phyloP scores from a whole-genome alignment of 2,888 invertebrate species.

The Operophtera brumata region DNA sequence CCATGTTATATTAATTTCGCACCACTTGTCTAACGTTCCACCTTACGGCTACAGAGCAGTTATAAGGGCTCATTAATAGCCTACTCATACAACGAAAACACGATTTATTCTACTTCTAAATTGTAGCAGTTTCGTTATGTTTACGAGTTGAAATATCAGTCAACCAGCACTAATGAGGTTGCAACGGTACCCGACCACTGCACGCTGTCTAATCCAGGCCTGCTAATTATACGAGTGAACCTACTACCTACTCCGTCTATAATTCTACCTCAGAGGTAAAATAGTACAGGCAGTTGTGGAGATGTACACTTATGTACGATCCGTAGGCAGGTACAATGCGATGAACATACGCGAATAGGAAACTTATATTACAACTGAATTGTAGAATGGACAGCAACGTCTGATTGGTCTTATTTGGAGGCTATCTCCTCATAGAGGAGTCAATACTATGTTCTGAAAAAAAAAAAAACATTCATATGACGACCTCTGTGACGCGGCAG shows the following conservation, averaged over 20 bases:
- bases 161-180: constrained; percentile 21
- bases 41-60: background rate
- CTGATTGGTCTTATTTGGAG: no score
- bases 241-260: background rate
- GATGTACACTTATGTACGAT: background rate
- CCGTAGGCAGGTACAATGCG: background rate
- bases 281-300: background rate
- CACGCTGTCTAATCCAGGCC: constrained; percentile 12
- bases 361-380: no score
- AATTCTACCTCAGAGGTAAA: constrained; percentile 1
- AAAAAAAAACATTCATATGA: no score
- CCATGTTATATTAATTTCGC: no score
- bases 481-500: no score
- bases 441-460: no score
- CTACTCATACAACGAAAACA: background rate
- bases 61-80: no score
- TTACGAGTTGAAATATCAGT: constrained; percentile 6
- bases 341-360: no score
- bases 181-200: constrained; percentile 21
- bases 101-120: background rate
- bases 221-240: constrained; percentile 21
- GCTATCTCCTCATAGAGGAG: no score
- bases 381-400: no score
- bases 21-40: no score
- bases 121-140: background rate